Evolutionary conservation across 2,797 vertebrate species (phyloP).

Genomic region (Danio albolineatus): DNA sequence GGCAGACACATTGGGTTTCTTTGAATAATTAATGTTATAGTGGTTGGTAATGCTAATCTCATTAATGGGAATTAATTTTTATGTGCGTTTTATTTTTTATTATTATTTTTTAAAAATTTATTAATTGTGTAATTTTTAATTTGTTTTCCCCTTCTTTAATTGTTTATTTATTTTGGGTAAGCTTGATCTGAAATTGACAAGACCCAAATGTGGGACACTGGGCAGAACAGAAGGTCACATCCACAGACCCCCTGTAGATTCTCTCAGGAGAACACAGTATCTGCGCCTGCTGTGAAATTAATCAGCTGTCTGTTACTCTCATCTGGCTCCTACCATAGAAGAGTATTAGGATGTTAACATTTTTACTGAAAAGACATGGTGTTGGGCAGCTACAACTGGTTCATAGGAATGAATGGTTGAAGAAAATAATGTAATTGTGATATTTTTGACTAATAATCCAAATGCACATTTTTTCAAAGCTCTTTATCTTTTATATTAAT

Average conservation of each 20-base stretch:
- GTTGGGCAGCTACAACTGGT: not conserved
- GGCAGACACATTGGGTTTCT: not conserved
- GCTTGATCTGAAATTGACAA: slow-evolving; percentile 3
- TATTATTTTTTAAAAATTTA: no score
- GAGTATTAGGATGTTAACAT: slow-evolving; percentile 24
- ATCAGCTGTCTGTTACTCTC: slow-evolving; percentile 17
- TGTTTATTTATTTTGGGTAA: not conserved
- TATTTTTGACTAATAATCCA: no score
- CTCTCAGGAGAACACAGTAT: slow-evolving; percentile 8
- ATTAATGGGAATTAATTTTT: not conserved
- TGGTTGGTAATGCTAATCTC: not conserved
- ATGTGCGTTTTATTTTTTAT: not conserved
- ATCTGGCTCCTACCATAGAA: slow-evolving; percentile 12
- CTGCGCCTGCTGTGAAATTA: slow-evolving; percentile 26
- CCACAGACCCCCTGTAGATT: slow-evolving; percentile 12
- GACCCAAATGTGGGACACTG: slow-evolving; percentile 2
- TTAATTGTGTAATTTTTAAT: no score
- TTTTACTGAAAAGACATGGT: not conserved
- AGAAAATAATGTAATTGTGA: no score
- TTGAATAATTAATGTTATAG: not conserved
- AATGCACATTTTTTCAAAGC: no score
- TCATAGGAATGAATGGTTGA: not conserved
- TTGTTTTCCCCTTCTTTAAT: not conserved
- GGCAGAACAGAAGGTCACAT: slow-evolving; percentile 15
- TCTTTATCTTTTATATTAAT: no score